A percentile compares a stretch with the other conserved stretches of the same genome.
These are phyloP conservation scores for Psittacula echo DNA, from an alignment of 2,797 vertebrate genomes.

Conservation along the genomic window DNA sequence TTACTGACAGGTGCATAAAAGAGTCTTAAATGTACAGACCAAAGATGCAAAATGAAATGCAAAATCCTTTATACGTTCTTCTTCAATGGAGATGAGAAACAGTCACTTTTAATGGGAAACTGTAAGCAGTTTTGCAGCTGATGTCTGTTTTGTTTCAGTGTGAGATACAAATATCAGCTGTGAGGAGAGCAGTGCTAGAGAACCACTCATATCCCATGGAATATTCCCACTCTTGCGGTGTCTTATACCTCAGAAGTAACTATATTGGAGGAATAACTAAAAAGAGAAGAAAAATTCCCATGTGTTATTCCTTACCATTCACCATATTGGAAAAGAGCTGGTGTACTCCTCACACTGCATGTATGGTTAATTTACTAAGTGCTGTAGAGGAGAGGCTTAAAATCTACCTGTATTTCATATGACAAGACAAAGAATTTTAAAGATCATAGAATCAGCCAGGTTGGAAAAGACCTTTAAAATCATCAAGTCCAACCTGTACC, in stretches of 20 bases:
- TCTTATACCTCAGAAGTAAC: not conserved
- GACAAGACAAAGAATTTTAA: not conserved
- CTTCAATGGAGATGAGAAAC: not conserved
- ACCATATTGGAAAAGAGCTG: not conserved
- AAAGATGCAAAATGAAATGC: slow-evolving; percentile 2
- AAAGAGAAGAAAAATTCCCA: not conserved
- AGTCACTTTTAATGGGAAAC: not conserved
- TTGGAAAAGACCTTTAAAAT: not conserved
- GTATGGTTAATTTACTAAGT: not conserved
- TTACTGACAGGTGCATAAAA: slow-evolving; percentile 26
- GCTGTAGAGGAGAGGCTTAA: not conserved
- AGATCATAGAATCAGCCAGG: not conserved
- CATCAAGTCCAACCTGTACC: not conserved
- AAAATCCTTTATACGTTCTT: not conserved
- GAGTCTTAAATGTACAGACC: not conserved
- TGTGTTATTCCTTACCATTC: not conserved
- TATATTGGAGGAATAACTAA: not conserved
- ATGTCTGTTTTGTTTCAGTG: not conserved
- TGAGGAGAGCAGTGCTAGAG: not conserved
- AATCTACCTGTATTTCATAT: not conserved
- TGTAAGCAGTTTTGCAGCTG: not conserved
- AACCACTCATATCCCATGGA: not conserved
- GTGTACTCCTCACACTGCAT: not conserved
- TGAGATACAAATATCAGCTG: not conserved
- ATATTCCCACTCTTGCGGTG: not conserved